A percentile compares a stretch with the other conserved stretches of the same genome.
phyloP scores from a whole-genome alignment of 1,140 invertebrate genomes.

The Apis mellifera region Amel_HAv3.1 CM009941.2:7666501-7667000 shows the following conservation, averaged over 20 bases:
- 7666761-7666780: slow-evolving; percentile 27
- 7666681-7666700: slow-evolving; percentile 16
- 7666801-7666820: slow-evolving; percentile 55
- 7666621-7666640: slow-evolving; percentile 54
- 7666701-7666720: neutral
- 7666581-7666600: slow-evolving; percentile 41
- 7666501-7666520: slow-evolving; percentile 24
- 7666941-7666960: too few relatives aligned
- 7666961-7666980: too few relatives aligned
- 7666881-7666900: slow-evolving; percentile 64
- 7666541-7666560: slow-evolving; percentile 38
- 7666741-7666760: slow-evolving; percentile 39
- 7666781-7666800: slow-evolving; percentile 55
- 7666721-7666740: neutral
- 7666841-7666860: neutral
- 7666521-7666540: slow-evolving; percentile 35
- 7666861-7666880: slow-evolving; percentile 42
- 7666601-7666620: neutral
- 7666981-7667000: too few relatives aligned
- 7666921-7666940: neutral
- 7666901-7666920: slow-evolving; percentile 60
- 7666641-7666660: slow-evolving; percentile 39
- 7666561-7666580: slow-evolving; percentile 39
- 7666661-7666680: neutral
- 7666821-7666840: neutral